These are phyloP conservation scores for Fringilla coelebs DNA, from an alignment of 2,797 vertebrate genomes.

Conservation along the genomic window DNA sequence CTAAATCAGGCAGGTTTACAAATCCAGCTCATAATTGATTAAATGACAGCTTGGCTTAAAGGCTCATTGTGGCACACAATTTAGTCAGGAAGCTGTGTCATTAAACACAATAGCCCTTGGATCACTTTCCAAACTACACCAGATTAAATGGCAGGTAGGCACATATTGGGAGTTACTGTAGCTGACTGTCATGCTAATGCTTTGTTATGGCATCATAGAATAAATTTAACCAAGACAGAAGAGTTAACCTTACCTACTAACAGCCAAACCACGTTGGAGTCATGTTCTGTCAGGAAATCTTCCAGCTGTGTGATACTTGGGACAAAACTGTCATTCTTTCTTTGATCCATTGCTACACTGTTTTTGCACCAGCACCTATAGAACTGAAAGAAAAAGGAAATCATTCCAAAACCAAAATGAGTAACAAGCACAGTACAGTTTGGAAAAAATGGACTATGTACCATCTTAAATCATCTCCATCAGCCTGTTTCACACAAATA, in stretches of 20 bases:
- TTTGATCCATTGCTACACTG: slow-evolving; percentile 84
- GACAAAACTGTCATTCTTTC: slow-evolving; percentile 89
- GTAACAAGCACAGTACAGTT: neutral
- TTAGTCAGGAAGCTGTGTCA: neutral
- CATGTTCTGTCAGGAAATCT: slow-evolving; percentile 88
- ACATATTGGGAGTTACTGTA: neutral
- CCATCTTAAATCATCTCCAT: neutral
- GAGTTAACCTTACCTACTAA: slow-evolving; percentile 87
- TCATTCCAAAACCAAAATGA: neutral
- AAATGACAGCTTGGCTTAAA: neutral
- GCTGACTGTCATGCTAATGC: neutral
- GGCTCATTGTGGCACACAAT: neutral
- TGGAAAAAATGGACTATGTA: neutral
- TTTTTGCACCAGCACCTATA: slow-evolving; percentile 39
- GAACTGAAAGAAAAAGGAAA: slow-evolving; percentile 14
- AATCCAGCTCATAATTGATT: neutral
- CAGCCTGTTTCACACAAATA: neutral
- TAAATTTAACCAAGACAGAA: neutral
- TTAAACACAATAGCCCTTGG: neutral
- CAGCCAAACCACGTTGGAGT: slow-evolving; percentile 97
- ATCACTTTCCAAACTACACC: neutral
- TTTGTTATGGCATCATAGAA: neutral
- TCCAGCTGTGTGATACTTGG: slow-evolving; percentile 88
- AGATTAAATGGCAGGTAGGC: neutral
- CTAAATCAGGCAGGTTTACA: neutral